A percentile compares a stretch with the other conserved stretches of the same genome.
Evolutionary conservation across 1,140 invertebrate species (phyloP).

Genomic region (Temnothorax longispinosus): DNA sequence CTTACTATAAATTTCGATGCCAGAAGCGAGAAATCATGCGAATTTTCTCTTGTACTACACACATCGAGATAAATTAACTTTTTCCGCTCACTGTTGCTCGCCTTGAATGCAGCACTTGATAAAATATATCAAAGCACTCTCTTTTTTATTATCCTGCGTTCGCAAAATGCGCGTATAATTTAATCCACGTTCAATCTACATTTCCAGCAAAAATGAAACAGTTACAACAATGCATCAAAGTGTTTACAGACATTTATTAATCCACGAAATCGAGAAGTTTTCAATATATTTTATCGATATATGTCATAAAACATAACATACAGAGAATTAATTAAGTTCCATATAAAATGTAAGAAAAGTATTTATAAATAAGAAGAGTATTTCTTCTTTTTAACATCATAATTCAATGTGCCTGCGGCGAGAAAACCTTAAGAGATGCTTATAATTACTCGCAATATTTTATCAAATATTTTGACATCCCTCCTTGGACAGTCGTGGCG

Average conservation of each 20-base stretch:
- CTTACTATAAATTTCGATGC: neutral
- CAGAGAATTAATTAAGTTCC: neutral
- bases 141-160: neutral
- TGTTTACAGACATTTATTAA: neutral
- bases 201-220: neutral
- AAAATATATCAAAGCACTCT: neutral
- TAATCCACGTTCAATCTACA: neutral
- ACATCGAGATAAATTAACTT: neutral
- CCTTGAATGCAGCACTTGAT: neutral
- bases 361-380: neutral
- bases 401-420: neutral
- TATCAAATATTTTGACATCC: neutral
- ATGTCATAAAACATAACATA: neutral
- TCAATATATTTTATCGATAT: neutral
- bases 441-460: neutral
- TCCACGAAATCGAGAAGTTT: neutral
- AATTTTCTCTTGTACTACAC: neutral
- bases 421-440: neutral
- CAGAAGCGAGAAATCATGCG: neutral
- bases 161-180: conserved; percentile 5
- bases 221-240: neutral
- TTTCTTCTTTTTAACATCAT: neutral
- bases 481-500: neutral
- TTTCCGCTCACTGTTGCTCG: neutral
- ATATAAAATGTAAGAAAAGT: neutral